Base-by-base conservation (phyloP, 2,888 invertebrate species). In the Eupithecia inturbata region DNA sequence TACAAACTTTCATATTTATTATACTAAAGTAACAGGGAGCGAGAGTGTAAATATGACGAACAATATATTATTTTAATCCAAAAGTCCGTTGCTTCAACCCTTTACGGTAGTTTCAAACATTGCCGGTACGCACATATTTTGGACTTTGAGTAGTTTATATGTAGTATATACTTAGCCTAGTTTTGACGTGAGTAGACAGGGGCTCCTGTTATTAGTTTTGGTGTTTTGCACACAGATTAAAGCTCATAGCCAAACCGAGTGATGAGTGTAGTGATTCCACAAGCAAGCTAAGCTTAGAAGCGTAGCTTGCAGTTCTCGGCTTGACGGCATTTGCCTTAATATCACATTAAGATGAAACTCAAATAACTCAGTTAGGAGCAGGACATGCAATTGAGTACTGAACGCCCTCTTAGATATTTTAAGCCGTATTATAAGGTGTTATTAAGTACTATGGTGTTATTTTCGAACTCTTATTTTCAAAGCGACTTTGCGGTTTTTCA, bases 151-250 rank as follows among this genome's bases (percentile, higher is more conserved):
- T 6, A 28, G 28, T 12, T 16, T 16, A 28, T 60, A 28, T 60
- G 60, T 6, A 28, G 28, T 12, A 6, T 16, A 28, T 60, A 28
- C 28, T 60, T 31, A 62, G 22, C 31, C 6, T 31, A 31, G 19
- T 31, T 62, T 31, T 62, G 31, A 62, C 19, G 22, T 31, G 31
- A 28, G 28, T 7, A 60, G 60, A 19, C 45, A 45, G n/a, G 60
- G 28, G 19, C 2, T 7, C 28, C 28, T 28, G 60, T 60, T 60
- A 28, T 28, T 28, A 28, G 60, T 60, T 60, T 60, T 28, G 28
- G 53, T 26, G 57, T 26, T 57, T 26, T 57, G 57, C 57, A 57
- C 57, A 26, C 5, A 57, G 57, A 57, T 57, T 26, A 57, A 57
- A 57, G 12, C 10, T 22, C 53, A 57, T 26, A 57, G 26, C 1